Evolutionary conservation across 2,888 invertebrate genomes (phyloP).

Genomic region (Brachylomia viminalis): DNA sequence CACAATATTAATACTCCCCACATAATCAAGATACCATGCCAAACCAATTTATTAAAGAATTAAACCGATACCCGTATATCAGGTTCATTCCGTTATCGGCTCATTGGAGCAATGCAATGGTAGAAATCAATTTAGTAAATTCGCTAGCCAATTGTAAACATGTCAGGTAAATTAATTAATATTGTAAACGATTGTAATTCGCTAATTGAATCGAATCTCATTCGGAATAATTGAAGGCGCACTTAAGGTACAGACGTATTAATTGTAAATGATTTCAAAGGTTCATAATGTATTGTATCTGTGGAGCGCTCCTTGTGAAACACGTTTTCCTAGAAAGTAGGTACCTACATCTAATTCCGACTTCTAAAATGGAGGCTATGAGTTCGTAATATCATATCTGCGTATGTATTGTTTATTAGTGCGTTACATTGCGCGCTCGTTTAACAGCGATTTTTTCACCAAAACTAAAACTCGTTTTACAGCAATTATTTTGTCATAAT

Average conservation of each 20-base stretch:
- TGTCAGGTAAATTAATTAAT: conserved; percentile 69
- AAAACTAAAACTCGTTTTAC: neutral
- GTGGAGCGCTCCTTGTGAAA: neutral
- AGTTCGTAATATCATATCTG: too few species aligned
- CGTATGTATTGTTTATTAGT: neutral
- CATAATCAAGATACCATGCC: conserved; percentile 15
- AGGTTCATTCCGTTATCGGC: conserved; percentile 50
- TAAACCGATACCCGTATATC: conserved; percentile 42
- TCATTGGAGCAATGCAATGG: conserved; percentile 51
- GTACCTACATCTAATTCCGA: too few species aligned
- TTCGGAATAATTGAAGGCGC: conserved; percentile 34
- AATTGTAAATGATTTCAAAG: conserved; percentile 32
- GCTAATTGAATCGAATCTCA: conserved; percentile 59
- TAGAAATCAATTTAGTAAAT: conserved; percentile 60
- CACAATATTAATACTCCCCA: conserved; percentile 19
- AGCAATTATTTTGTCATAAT: neutral
- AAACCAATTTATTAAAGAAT: conserved; percentile 46
- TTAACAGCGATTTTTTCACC: neutral
- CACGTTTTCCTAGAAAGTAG: neutral
- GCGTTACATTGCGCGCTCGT: neutral
- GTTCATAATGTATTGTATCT: conserved; percentile 11
- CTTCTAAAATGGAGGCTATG: neutral
- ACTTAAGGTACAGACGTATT: conserved; percentile 50
- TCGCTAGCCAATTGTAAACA: conserved; percentile 62
- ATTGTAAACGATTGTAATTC: conserved; percentile 65